Evolutionary conservation across 2,797 vertebrate genomes (phyloP).

Genomic region (Clamator glandarius): DNA sequence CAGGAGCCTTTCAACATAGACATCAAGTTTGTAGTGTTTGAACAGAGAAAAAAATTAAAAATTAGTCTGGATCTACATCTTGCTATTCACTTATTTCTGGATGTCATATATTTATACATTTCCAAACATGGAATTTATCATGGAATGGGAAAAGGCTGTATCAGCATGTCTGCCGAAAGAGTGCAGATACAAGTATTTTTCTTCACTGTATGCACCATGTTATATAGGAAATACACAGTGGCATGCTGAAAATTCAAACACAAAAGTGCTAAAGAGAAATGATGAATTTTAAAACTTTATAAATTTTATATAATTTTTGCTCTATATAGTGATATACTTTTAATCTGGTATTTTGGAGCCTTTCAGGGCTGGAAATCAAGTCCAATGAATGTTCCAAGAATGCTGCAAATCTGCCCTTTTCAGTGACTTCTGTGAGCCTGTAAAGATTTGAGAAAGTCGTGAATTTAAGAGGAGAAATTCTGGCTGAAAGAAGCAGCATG

Average conservation of each 20-base stretch:
- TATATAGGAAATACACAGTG: not conserved
- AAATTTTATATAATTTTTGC: not conserved
- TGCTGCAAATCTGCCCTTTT: not conserved
- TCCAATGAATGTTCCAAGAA: not conserved
- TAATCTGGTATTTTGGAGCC: not conserved
- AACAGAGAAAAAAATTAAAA: not conserved
- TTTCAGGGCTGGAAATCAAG: not conserved
- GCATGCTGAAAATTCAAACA: not conserved
- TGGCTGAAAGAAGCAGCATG: not conserved
- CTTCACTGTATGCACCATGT: not conserved
- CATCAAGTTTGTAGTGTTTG: not conserved
- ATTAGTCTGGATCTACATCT: not conserved
- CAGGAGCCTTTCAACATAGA: not conserved
- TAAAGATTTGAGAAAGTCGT: not conserved
- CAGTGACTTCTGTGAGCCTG: not conserved
- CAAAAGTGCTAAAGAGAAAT: not conserved
- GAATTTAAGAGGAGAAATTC: not conserved
- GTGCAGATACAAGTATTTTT: not conserved
- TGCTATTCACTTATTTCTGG: not conserved
- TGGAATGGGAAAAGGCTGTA: not conserved
- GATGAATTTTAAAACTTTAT: not conserved
- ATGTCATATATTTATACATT: not conserved
- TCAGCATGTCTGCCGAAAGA: not conserved
- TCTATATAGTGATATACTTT: not conserved
- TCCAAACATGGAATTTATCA: not conserved